phyloP scores from a whole-genome alignment of 2,113 vertebrate genomes.

The Stegostoma tigrinum region DNA sequence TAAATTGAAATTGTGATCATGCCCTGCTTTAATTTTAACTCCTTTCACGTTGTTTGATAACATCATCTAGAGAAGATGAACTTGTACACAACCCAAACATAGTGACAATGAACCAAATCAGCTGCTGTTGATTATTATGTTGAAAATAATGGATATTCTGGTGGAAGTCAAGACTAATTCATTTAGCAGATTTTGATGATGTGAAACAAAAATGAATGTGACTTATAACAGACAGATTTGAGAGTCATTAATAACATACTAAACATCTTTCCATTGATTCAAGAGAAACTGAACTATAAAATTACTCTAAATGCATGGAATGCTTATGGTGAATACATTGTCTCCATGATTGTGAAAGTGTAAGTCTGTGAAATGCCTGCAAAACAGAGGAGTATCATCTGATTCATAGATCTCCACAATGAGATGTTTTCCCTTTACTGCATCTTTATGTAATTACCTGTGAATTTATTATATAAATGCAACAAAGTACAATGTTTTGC shows the following conservation, averaged over 20 bases:
- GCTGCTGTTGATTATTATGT: background rate
- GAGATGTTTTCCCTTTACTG: background rate
- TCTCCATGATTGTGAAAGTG: background rate
- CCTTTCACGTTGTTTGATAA: background rate
- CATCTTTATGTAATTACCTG: background rate
- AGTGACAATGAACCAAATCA: background rate
- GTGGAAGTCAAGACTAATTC: background rate
- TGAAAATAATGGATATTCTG: background rate
- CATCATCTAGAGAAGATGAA: background rate
- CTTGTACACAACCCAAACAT: background rate
- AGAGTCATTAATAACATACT: background rate
- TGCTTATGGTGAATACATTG: background rate
- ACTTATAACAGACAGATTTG: background rate
- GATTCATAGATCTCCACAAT: background rate
- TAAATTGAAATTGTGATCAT: background rate
- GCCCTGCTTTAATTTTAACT: background rate
- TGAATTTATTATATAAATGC: background rate
- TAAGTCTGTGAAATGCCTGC: background rate
- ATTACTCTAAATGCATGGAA: background rate
- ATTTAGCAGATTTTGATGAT: background rate
- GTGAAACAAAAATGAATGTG: background rate
- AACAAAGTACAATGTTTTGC: background rate
- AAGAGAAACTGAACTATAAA: background rate
- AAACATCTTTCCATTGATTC: background rate
- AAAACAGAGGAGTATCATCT: background rate